Base-by-base conservation (phyloP, 2,113 vertebrate genomes). In the Elephas maximus region DNA sequence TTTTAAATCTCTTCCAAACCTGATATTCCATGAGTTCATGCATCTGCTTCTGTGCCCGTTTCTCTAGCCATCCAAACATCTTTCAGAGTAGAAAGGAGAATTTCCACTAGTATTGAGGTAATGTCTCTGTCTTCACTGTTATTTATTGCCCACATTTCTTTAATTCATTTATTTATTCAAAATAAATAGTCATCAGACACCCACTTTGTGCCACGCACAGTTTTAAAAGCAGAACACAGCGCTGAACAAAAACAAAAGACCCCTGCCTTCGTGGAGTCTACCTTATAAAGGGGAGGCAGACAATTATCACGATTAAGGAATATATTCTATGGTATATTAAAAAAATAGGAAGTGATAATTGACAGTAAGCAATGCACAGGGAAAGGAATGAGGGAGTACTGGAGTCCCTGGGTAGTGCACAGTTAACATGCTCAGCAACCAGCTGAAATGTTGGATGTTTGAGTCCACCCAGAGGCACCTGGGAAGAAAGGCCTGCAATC, bases 121-220 rank as follows among this genome's bases (percentile, higher is more conserved):
- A 53, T 3, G 1, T 33, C 71, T 82, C 65, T 93, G 24, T 57
- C 79, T 95, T 21, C 20, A 71, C 51, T 78, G 53, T 20, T 45
- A 78, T 78, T 91, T 82, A 81, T 1, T 76, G 57, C 21, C 33
- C 53, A 84, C 21, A 85, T 90, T 41, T 33, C 63, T 71, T 41
- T 73, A 44, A 88, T 48, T 85, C 67, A 44, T n/a, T n/a, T 15
- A 79, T 73, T 23, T 79, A 57, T 77, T 95, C 80, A 60, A 60
- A 91, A 96, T 24, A 18, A 91, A 69, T 33, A 45, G 48, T 83
- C 69, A 94, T 53, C 69, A 88, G 77, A 53, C 17, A 71, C 9
- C 26, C 60, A 69, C 48, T 45, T 74, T 80, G 62, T 48, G 41
- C 30, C 30, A 73, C 86, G 33, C 71, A 69, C 8, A n/a, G 4